Base-by-base conservation (phyloP, 1,140 invertebrate species). In the Pollicipes pollicipes region DNA sequence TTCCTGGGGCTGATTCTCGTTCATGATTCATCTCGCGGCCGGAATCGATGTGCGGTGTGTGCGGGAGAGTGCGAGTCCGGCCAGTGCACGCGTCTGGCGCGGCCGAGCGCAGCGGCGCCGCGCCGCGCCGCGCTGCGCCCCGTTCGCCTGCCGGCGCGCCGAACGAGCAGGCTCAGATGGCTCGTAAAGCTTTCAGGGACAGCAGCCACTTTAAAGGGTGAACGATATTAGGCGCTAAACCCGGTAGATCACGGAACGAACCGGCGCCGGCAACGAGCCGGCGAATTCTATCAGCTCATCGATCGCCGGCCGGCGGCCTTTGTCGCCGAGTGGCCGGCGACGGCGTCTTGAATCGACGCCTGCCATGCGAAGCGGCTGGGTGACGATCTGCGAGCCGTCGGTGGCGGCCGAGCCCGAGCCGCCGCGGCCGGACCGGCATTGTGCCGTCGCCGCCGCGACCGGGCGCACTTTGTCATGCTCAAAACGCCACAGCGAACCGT, bases 171-270 rank as follows among this genome's bases (percentile, higher is more conserved):
- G 24, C 45, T 10, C 45, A 10, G 45, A 58, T 58, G 45, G 45
- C 45, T 58, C 45, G 45, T 58, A 58, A 58, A 58, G 45, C 45
- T 58, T 58, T 58, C 45, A 58, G 45, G 45, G 45, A 58, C 45
- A 58, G 45, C 45, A 21, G 45, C 45, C 45, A 58, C 45, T 58
- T 58, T 58, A 58, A 58, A 58, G 45, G 45, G 45, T 21, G 45
- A 58, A 58, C 45, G 45, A 58, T 58, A 58, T 58, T 58, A 58
- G 45, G 45, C 45, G 45, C 45, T 58, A 58, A 58, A 58, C 45
- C 17, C 45, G 45, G 45, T 58, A 58, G 45, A 58, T 58, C 45
- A 58, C 45, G 45, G 6, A 58, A 21, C 45, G 45, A 58, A 24
- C 45, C 8, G 45, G 45, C 10, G 2, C 45, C 45, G 6, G 21